Evolutionary conservation across 2,888 invertebrate genomes (phyloP), one percentile per base, ranked within the genome.

Genomic region (Ceriagrion tenellum): DNA sequence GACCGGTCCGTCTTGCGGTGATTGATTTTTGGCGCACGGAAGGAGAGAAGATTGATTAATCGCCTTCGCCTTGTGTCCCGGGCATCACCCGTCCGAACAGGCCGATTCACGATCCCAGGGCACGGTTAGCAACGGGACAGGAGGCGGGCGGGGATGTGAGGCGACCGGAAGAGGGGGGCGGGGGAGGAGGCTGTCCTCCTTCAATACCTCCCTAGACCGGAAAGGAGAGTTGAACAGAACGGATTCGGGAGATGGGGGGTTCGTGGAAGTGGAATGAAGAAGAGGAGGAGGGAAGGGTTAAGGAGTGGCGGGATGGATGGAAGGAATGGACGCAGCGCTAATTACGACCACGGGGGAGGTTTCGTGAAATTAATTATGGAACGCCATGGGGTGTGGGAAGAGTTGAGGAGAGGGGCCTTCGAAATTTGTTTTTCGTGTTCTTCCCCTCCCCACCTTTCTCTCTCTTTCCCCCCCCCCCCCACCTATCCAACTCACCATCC

Each of bases 291-390:
- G 40, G 47, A 2, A 47, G 2, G 47, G 47, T n/a, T n/a, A n/a
- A n/a, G n/a, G n/a, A n/a, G n/a, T 30, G 6, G 35, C 30, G 30
- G 88, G 35, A 18, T 18, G 23, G 40, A 30, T 10, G 18, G 35
- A 59, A 59, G 40, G 63, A 91, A 40, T 91, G 69, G n/a, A 69
- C 59, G 59, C 20, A n/a, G 13, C 81, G 26, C 63, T 93, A 93
- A 93, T 93, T 93, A 93, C 69, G 47, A n/a, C 69, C 47, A n/a
- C 69, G 47, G n/a, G 26, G 63, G 69, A 93, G 93, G 63, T 69
- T 93, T 40, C 40, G 93, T 47, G 93, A 93, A 93, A 93, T 93
- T 69, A 93, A 93, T 93, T 93, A 93, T 69, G 93, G 93, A 93
- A n/a, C 47, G 69, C 40, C 47, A 55, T 2, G 59, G 59, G 59